Percentiles rank a stretch among this genome's conserved stretches.
These are phyloP conservation scores for Gallinago nigripennis DNA, from an alignment of 2,797 vertebrate genomes.

Conservation along the genomic window DNA sequence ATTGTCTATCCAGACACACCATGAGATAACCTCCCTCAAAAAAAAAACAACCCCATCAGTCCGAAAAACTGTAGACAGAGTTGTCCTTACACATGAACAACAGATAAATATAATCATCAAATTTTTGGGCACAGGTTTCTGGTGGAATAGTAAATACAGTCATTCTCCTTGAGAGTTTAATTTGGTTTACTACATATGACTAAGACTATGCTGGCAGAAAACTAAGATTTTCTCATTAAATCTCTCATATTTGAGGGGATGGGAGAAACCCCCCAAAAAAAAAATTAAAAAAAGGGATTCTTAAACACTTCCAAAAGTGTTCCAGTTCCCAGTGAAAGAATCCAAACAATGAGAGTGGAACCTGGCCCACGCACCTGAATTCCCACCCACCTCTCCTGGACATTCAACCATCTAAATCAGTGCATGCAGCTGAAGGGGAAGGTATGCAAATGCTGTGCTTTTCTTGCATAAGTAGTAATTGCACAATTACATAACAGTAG, in stretches of 20 bases:
- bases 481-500: neutral
- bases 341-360: neutral
- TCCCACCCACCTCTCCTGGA: neutral
- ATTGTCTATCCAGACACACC: neutral
- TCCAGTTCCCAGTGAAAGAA: neutral
- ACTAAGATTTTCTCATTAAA: neutral
- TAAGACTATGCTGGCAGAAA: neutral
- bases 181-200: neutral
- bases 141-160: neutral
- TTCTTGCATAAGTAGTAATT: neutral
- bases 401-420: neutral
- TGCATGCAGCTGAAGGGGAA: rapidly evolving
- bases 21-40: neutral
- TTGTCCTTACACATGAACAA: neutral
- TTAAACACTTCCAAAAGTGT: neutral
- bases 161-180: neutral
- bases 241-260: neutral
- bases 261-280: neutral
- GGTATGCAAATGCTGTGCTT: neutral
- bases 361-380: neutral
- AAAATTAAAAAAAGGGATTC: neutral
- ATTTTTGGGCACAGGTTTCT: neutral
- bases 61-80: neutral
- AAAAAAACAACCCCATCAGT: neutral
- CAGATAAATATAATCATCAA: neutral